Conservation (phyloP, 2,888 invertebrate genomes). For the Diachrysia chrysitis region DNA sequence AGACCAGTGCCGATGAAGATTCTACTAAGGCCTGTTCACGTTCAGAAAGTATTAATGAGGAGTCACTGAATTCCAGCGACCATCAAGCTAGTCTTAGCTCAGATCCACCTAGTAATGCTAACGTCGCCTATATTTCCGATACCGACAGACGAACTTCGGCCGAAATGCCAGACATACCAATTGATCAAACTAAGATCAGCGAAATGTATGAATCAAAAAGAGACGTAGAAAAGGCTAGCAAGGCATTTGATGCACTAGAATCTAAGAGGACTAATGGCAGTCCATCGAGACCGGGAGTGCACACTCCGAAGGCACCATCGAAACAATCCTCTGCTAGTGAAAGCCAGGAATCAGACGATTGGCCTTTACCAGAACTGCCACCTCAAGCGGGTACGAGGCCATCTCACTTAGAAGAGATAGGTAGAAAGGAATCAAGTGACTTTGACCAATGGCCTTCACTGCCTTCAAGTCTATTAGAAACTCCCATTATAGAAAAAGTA, state of each 20-base stretch:
- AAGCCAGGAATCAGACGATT: constrained; percentile 93
- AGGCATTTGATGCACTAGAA: constrained; percentile 68
- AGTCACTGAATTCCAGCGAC: constrained; percentile 94
- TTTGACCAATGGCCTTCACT: constrained; percentile 95
- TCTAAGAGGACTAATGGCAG: constrained; percentile 71
- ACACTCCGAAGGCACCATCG: constrained; percentile 76
- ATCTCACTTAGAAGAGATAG: constrained; percentile 66
- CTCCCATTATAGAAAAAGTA: constrained; percentile 93
- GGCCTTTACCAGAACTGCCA: constrained; percentile 93
- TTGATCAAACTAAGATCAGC: constrained; percentile 91
- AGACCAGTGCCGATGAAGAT: constrained; percentile 95
- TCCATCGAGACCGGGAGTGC: constrained; percentile 72
- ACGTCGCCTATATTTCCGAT: constrained; percentile 93
- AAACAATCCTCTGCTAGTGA: constrained; percentile 88
- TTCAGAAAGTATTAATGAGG: constrained; percentile 95
- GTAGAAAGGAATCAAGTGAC: constrained; percentile 89
- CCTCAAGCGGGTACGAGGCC: constrained; percentile 83
- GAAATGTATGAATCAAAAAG: constrained; percentile 89
- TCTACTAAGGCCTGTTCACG: constrained; percentile 95
- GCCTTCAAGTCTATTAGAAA: constrained; percentile 92
- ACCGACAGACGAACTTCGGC: constrained; percentile 94
- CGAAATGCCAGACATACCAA: constrained; percentile 95
- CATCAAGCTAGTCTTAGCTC: constrained; percentile 96
- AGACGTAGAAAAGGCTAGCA: constrained; percentile 78
- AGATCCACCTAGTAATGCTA: constrained; percentile 93